phyloP scores from a whole-genome alignment of 2,888 invertebrate species.

The Limnephilus lunatus region DNA sequence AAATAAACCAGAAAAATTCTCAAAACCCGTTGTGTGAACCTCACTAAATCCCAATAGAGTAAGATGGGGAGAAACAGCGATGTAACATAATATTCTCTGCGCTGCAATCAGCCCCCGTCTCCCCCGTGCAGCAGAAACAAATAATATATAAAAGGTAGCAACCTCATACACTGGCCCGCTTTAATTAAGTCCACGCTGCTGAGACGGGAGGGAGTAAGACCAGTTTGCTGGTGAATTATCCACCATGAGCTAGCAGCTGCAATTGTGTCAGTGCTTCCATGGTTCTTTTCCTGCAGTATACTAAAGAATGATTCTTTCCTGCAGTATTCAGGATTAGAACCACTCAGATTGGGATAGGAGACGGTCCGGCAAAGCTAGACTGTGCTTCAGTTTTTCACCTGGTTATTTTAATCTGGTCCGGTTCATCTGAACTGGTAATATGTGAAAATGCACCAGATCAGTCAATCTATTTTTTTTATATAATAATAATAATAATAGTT shows the following conservation, averaged over 20 bases:
- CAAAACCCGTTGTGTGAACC: neutral
- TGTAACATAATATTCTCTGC: conserved; percentile 20
- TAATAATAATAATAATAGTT: too few relatives aligned
- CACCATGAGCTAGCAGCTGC: neutral
- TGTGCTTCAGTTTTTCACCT: neutral
- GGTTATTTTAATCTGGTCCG: neutral
- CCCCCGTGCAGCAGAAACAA: neutral
- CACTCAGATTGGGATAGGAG: too few relatives aligned
- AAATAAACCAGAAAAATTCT: neutral
- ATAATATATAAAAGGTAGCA: neutral
- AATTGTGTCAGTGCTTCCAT: neutral
- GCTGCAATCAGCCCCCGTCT: conserved; percentile 19
- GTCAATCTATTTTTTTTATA: too few relatives aligned
- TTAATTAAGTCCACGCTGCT: conserved; percentile 40
- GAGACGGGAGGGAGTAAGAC: neutral
- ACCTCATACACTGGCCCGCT: conserved; percentile 4
- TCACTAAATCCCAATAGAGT: neutral
- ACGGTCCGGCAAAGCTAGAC: neutral
- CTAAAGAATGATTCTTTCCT: neutral
- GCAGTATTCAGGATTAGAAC: too few relatives aligned
- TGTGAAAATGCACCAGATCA: neutral
- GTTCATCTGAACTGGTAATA: neutral
- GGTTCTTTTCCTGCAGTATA: neutral
- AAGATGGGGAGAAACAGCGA: conserved; percentile 3
- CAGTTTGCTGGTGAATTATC: neutral